Evolutionary conservation across 2,888 invertebrate genomes (phyloP).

Genomic region (Nesidiocoris tenuis): DNA sequence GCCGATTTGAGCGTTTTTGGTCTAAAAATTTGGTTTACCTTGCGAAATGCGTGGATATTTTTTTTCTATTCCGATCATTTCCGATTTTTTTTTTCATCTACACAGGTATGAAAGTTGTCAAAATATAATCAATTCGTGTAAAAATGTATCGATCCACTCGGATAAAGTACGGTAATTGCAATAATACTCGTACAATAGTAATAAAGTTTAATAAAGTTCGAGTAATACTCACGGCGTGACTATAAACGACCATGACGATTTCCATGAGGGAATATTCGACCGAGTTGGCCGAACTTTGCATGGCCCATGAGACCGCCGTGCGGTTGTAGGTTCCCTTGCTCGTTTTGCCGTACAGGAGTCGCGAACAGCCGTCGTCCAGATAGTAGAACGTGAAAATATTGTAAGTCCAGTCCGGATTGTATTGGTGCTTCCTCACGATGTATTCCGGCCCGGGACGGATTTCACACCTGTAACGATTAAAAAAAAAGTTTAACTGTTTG

Average conservation of each 20-base stretch:
- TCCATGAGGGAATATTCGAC: constrained; percentile 56
- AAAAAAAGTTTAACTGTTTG: too few relatives aligned
- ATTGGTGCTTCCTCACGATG: constrained; percentile 63
- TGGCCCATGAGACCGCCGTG: constrained; percentile 57
- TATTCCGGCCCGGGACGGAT: constrained; percentile 65
- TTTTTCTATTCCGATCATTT: too few relatives aligned
- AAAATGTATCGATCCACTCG: too few relatives aligned
- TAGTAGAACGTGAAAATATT: constrained; percentile 63
- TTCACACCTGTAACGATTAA: constrained; percentile 67
- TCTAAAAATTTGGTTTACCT: too few relatives aligned
- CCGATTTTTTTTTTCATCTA: too few relatives aligned
- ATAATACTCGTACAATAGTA: neutral
- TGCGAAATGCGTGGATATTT: too few relatives aligned
- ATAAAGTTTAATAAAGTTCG: too few relatives aligned
- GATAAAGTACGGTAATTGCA: too few relatives aligned
- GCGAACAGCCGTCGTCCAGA: constrained; percentile 64
- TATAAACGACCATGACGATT: constrained; percentile 56
- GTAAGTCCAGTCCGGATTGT: constrained; percentile 61
- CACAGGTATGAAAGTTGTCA: too few relatives aligned
- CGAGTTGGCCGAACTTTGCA: constrained; percentile 56
- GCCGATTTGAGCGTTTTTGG: too few relatives aligned
- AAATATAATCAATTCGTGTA: too few relatives aligned
- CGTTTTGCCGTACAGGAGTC: constrained; percentile 60
- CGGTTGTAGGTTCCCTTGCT: constrained; percentile 59
- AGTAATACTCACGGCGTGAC: constrained; percentile 20